Conservation (phyloP, 2,113 vertebrate genomes). For the rat (Rattus norvegicus) region GRCr8 NC_086026.1:60593501-60594000, state of each 20-base stretch:
- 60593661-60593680: neutral
- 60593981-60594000: neutral
- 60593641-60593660: neutral
- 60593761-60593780: neutral
- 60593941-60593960: neutral
- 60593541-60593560: neutral
- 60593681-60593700: neutral
- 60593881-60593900: neutral
- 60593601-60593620: neutral
- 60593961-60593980: neutral
- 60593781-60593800: neutral
- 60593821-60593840: neutral
- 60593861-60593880: slow-evolving; percentile 27
- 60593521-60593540: neutral
- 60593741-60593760: neutral
- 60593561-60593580: neutral
- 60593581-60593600: neutral
- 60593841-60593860: neutral
- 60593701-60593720: slow-evolving; percentile 25
- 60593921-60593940: neutral
- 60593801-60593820: too few species aligned
- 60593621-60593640: neutral
- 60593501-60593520: neutral
- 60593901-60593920: neutral
- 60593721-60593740: slow-evolving; percentile 21